Base-by-base conservation (phyloP, 2,113 vertebrate genomes). In the Rhineura floridana region DNA sequence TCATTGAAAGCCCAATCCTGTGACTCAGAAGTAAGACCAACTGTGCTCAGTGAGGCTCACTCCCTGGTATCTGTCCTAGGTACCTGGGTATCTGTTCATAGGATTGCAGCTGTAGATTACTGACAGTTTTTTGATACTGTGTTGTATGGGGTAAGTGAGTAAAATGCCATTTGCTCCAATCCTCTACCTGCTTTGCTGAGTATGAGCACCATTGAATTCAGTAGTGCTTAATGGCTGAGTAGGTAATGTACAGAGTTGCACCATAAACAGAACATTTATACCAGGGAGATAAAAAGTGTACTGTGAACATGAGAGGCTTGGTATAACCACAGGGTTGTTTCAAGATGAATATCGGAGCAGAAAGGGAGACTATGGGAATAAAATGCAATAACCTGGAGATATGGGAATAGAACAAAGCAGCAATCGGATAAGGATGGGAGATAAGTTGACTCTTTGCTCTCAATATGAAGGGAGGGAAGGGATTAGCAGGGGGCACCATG, bases 381-480 rank as follows among this genome's bases (percentile, higher is more conserved):
- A 88, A 93, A 92, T 77, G 1, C 81, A 94, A 87, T 87, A 36
- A 77, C 55, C 69, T 83, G 21, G 33, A 83, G 63, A 90, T 70
- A 81, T 6, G 82, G 42, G 10, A 91, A 83, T 77, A 90, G 70
- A 91, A 83, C 1, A 2, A 7, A 25, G 30, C 15, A 78, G 21
- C 0, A 13, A 93, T 91, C 93, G 88, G 93, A 92, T 88, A 2
- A 33, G 83, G 82, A 93, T 90, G 39, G 70, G 85, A 90, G 50
- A 39, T 62, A 91, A 9, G n/a, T 33, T 80, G 91, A 91, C 72
- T n/a, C 65, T 92, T 93, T 93, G 69, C 77, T 94, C 81, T 85
- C 72, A 92, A 87, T 90, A 85, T 48, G 50, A 48, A 91, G 50
- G 81, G 85, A 93, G 72, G 59, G 86, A 70, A 93, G 12, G 44